Evolutionary conservation across 2,113 vertebrate genomes (phyloP), one percentile per base, ranked within the genome.

Genomic region (Equus quagga): DNA sequence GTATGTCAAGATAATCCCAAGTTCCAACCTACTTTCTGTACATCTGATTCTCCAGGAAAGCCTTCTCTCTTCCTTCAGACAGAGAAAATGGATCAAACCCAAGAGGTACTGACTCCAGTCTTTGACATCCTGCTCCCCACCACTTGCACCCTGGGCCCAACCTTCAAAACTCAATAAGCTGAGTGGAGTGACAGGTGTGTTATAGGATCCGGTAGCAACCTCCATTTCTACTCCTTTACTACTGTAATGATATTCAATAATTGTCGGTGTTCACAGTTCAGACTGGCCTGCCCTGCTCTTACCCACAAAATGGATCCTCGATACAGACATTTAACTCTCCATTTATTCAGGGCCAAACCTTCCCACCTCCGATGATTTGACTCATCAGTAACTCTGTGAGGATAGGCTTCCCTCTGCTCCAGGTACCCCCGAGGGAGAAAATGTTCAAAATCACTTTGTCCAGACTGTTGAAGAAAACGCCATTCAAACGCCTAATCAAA

Each of bases 401-500:
- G 31, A 36, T 67, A 64, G 79, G 69, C 24, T 21, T 95, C 89
- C 81, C 69, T 91, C 79, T 26, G 14, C 49, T 84, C 54, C 60
- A 70, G 83, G 84, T 94, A 65, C 31, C 31, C 64, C 83, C 3
- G 0, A 80, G 72, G 84, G 89, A 92, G 64, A 98, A 96, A 96
- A 96, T 90, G 89, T 89, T 89, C 95, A 70, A 80, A 97, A 95
- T 96, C 90, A 90, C 60, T 89, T 64, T 96, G 83, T 26, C 33
- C 41, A 80, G 91, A 65, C 58, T 49, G 33, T 89, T 95, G 86
- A 97, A 83, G 54, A 95, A 97, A 95, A 96, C 79, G 41, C 36
- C 89, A 95, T 92, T 89, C 93, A 97, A 96, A 94, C 84, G 75
- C 70, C 95, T 97, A 94, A 97, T 97, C 97, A 96, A 93, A 93